Conservation (phyloP, 2,113 vertebrate genomes). For the Phylloscopus trochilus region DNA sequence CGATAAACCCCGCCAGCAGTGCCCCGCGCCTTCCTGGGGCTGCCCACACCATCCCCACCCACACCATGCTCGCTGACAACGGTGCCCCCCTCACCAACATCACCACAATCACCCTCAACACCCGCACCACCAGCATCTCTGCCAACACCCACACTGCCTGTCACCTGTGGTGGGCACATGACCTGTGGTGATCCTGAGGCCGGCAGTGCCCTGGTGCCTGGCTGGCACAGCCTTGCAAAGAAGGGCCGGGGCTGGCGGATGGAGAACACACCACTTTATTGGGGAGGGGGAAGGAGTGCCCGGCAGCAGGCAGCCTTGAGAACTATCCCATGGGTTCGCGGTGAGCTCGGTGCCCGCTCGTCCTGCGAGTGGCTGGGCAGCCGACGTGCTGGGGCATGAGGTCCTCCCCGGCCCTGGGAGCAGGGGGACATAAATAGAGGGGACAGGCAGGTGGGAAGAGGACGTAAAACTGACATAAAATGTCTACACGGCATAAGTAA, state of each 20-base stretch:
- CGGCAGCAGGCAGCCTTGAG: conserved; percentile 7
- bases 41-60: not conserved
- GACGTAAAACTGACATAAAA: conserved; percentile 61
- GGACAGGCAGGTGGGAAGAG: not conserved
- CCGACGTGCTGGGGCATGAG: fast-evolving
- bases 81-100: not conserved
- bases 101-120: not conserved
- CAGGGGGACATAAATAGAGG: conserved; percentile 28
- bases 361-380: conserved; percentile 7
- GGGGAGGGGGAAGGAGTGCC: not conserved
- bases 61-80: fast-evolving
- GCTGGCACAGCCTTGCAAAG: not conserved
- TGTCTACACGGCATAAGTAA: conserved; percentile 61
- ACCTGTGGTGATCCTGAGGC: not conserved
- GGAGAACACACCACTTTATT: conserved; percentile 12
- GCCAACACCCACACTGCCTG: not conserved
- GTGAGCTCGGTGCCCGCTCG: not conserved
- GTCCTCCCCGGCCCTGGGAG: not conserved
- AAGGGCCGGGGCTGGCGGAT: not conserved
- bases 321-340: conserved; percentile 53
- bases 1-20: conserved; percentile 24
- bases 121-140: not conserved
- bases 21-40: conserved; percentile 49
- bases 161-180: not conserved
- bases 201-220: not conserved